phyloP scores from a whole-genome alignment of 2,797 vertebrate species.

The Ciconia nigra region DNA sequence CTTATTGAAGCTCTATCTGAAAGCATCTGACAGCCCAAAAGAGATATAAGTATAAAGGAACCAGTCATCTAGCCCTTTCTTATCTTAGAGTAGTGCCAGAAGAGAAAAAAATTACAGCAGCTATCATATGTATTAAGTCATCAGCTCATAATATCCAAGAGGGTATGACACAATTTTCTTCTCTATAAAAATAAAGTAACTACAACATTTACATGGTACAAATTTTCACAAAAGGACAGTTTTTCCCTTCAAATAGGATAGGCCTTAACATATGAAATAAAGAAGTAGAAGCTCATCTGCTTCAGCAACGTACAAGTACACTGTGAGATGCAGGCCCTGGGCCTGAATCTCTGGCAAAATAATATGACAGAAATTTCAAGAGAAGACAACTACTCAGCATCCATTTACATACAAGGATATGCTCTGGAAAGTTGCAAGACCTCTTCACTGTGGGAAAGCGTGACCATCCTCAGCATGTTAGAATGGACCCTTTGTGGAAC shows the following conservation, averaged over 20 bases:
- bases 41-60: neutral
- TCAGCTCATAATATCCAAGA: neutral
- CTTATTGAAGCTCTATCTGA: neutral
- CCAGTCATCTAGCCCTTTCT: neutral
- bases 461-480: neutral
- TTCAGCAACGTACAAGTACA: neutral
- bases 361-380: neutral
- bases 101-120: neutral
- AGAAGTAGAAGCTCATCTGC: neutral
- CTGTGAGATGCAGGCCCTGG: neutral
- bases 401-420: neutral
- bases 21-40: neutral
- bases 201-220: neutral
- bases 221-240: neutral
- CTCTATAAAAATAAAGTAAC: neutral
- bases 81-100: neutral
- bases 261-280: neutral
- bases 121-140: neutral
- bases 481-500: neutral
- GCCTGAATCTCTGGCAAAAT: neutral
- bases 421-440: neutral
- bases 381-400: neutral
- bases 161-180: neutral
- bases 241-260: neutral
- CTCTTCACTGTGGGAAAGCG: accelerated